Evolutionary conservation across 2,797 vertebrate genomes (phyloP).

Genomic region (Mus minutoides): DNA sequence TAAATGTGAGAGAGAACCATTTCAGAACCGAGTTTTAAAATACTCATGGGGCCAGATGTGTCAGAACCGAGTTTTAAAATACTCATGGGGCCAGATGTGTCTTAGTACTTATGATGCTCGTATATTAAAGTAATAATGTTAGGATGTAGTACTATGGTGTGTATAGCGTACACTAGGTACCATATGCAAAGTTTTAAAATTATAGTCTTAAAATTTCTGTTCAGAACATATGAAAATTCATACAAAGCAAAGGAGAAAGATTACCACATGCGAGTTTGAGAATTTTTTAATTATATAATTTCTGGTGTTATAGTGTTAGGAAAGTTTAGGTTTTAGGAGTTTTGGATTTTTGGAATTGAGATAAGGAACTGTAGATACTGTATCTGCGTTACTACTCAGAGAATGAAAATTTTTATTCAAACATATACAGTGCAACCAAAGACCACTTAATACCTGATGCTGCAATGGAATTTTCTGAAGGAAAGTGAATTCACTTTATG

Average conservation of each 20-base stretch:
- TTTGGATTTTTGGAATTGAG: not conserved
- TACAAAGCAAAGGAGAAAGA: not conserved
- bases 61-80: conserved; percentile 17
- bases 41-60: not conserved
- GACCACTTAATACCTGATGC: conserved; percentile 65
- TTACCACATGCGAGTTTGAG: not conserved
- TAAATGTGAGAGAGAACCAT: not conserved
- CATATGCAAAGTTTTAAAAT: not conserved
- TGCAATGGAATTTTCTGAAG: conserved; percentile 60
- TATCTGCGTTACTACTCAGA: not conserved
- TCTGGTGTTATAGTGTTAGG: not conserved
- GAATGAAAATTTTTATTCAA: conserved; percentile 54
- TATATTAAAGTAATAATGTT: conserved; percentile 9
- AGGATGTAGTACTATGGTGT: not conserved
- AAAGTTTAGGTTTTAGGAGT: not conserved
- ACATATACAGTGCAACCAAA: conserved; percentile 6
- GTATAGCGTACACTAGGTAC: not conserved
- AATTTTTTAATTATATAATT: not conserved
- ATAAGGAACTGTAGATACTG: not conserved
- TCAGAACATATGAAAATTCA: not conserved
- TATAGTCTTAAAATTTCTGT: not conserved
- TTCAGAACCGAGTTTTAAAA: conserved; percentile 29
- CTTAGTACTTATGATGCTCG: not conserved
- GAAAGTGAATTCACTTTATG: conserved; percentile 64
- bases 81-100: not conserved